Evolutionary conservation across 2,888 invertebrate species (phyloP), one percentile per base, ranked within the genome.

Genomic region (Patella ulyssiponensis): DNA sequence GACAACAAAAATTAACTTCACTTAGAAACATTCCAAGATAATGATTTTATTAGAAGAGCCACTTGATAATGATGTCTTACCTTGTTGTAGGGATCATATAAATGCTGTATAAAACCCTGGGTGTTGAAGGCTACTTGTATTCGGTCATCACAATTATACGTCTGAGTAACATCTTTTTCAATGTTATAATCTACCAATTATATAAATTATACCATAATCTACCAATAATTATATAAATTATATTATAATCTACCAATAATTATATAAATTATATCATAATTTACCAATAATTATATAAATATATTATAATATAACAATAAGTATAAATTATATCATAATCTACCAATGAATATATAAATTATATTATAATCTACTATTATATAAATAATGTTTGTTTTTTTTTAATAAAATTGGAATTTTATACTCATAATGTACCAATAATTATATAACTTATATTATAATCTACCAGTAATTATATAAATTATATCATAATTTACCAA

Each of bases 81-180:
- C 83, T 84, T 79, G 72, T 85, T 86, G 69, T 76, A 78, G 3
- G 86, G 85, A 70, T 88, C 87, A 82, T 81, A 84, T 15, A 88
- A 74, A 15, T 80, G 74, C 0, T 70, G 76, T n/a, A 88, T 78
- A 11, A 84, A 80, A 1, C 87, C 87, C 69, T 84, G 82, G 7
- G 51, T 58, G 17, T 79, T 78, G 79, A 87, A 86, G 23, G 77
- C 74, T 12, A 87, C 79, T 69, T 81, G 73, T 23, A 83, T 82
- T 14, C 85, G 86, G 80, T 84, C 83, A n/a, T 79, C 70, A 79
- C 86, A 86, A 27, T 14, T 64, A 75, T 79, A 84, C 27, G 74
- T 69, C n/a, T 79, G 52, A 33, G 74, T 71, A 23, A 71, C 52
- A 58, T 74, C 71, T 44, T 54, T 77, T 12, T 69, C 44, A 44